phyloP scores from a whole-genome alignment of 2,797 vertebrate species.

The Limosa lapponica region DNA sequence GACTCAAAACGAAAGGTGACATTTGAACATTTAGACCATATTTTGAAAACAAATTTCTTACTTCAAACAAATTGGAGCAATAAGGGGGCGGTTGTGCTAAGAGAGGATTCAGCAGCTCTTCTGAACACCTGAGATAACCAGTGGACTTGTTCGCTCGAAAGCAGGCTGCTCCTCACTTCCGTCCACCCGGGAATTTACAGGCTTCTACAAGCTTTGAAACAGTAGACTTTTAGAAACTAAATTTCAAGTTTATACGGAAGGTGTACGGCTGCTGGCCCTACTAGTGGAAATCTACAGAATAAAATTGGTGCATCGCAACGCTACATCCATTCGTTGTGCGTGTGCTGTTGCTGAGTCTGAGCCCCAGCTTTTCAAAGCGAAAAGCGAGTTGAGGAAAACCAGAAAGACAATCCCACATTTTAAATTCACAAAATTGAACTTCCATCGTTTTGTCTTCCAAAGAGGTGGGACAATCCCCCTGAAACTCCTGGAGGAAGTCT shows the following conservation, averaged over 20 bases:
- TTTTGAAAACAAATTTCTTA: slow-evolving; percentile 7
- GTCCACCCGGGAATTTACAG: neutral
- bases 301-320: neutral
- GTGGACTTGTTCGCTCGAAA: neutral
- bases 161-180: neutral
- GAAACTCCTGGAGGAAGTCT: neutral
- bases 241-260: neutral
- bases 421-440: neutral
- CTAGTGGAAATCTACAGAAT: neutral
- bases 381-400: neutral
- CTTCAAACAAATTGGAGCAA: slow-evolving; percentile 6
- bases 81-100: neutral
- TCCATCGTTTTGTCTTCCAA: neutral
- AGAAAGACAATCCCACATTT: neutral
- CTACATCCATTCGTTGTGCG: neutral
- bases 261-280: neutral
- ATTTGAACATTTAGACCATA: neutral
- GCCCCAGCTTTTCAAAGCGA: neutral
- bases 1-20: slow-evolving; percentile 27
- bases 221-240: neutral
- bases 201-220: neutral
- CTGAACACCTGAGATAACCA: neutral
- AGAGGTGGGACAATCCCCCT: neutral
- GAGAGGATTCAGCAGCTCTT: neutral
- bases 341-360: neutral